Percentiles rank a stretch among this genome's conserved stretches.
phyloP scores from a whole-genome alignment of 1,140 invertebrate species.

The Trichonephila clavata region DNA sequence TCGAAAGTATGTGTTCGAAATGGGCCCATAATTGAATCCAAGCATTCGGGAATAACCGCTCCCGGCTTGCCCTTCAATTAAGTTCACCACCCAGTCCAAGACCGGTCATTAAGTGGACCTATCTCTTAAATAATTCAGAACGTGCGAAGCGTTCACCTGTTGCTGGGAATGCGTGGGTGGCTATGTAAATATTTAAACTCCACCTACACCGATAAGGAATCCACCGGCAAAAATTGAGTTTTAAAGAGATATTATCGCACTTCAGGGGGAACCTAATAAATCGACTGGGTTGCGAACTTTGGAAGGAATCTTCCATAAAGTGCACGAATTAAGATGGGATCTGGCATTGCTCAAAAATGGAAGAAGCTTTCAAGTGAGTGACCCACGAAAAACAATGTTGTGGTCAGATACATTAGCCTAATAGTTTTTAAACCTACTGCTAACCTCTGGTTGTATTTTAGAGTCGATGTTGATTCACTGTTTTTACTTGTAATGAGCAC shows the following conservation, averaged over 20 bases:
- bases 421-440: too few relatives aligned
- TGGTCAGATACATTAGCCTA: too few relatives aligned
- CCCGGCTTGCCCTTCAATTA: conserved; percentile 32
- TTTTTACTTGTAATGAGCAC: too few relatives aligned
- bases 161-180: conserved; percentile 62
- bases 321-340: conserved; percentile 44
- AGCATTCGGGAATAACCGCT: conserved; percentile 13
- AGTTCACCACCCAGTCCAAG: conserved; percentile 33
- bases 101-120: conserved; percentile 63
- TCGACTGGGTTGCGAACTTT: conserved; percentile 30
- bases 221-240: conserved; percentile 50
- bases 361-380: not conserved
- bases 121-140: conserved; percentile 72
- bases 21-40: conserved; percentile 28
- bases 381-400: not conserved
- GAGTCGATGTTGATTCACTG: too few relatives aligned
- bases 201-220: conserved; percentile 44
- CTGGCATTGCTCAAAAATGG: not conserved
- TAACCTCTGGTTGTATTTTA: too few relatives aligned
- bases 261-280: conserved; percentile 17
- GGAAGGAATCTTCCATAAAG: not conserved
- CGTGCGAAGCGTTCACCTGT: conserved; percentile 60
- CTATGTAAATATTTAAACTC: conserved; percentile 76
- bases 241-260: conserved; percentile 49
- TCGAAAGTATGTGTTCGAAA: not conserved